These are phyloP conservation scores for Ahaetulla prasina DNA, from an alignment of 2,113 vertebrate species.

Conservation along the genomic window DNA sequence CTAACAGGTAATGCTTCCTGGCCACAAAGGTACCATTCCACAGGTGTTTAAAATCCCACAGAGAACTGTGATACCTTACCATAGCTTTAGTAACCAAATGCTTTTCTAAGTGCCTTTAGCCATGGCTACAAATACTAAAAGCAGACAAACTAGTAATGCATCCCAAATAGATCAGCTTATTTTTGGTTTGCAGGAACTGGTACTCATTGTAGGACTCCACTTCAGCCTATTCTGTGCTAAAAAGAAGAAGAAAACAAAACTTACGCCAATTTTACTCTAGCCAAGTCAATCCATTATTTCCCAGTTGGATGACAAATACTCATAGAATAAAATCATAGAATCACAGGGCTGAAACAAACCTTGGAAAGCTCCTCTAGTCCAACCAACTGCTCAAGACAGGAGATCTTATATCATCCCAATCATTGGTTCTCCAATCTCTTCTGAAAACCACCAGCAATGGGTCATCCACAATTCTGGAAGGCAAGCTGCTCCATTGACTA, in stretches of 20 bases:
- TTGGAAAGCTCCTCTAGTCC: too few relatives aligned
- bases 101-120: background rate
- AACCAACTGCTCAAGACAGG: too few relatives aligned
- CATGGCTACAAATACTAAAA: background rate
- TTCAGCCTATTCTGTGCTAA: too few relatives aligned
- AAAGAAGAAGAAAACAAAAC: too few relatives aligned
- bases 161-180: too few relatives aligned
- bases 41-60: background rate
- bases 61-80: background rate
- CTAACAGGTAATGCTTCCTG: background rate
- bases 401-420: too few relatives aligned
- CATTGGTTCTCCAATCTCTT: background rate
- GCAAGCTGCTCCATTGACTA: background rate
- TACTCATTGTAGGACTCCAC: too few relatives aligned
- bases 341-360: too few relatives aligned
- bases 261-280: too few relatives aligned
- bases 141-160: background rate
- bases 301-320: background rate
- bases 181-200: too few relatives aligned
- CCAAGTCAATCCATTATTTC: background rate
- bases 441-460: background rate
- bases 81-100: background rate
- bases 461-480: background rate
- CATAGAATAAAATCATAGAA: too few relatives aligned
- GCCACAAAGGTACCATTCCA: background rate